These are phyloP conservation scores for Porites lutea DNA, from an alignment of 64 coral and sea anemone genomes.

Conservation along the genomic window DNA sequence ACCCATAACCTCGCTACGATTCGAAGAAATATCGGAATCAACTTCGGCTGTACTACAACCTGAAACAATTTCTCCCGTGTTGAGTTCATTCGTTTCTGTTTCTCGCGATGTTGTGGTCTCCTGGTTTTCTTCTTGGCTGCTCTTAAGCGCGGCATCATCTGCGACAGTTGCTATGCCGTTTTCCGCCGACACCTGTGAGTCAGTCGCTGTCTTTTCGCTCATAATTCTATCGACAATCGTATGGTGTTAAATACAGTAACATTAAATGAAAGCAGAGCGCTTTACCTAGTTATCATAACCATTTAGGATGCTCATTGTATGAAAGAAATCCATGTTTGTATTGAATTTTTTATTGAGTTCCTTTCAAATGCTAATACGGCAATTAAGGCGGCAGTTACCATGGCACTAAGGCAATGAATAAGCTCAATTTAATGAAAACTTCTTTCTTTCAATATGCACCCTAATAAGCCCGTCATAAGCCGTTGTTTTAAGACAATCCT, in stretches of 20 bases:
- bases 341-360: slow-evolving; percentile 12
- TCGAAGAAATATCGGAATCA: not conserved
- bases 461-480: not conserved
- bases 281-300: not conserved
- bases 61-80: not conserved
- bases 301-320: not conserved
- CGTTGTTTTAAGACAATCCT: not conserved
- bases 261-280: not conserved
- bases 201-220: not conserved
- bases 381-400: not conserved
- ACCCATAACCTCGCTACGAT: not conserved
- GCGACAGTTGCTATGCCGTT: not conserved
- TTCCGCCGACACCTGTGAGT: not conserved
- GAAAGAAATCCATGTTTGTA: not conserved
- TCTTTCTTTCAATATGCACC: not conserved
- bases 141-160: not conserved
- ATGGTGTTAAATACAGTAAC: not conserved
- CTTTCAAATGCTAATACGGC: slow-evolving; percentile 21
- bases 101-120: not conserved
- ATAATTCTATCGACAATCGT: not conserved
- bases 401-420: not conserved
- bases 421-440: not conserved
- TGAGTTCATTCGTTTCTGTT: not conserved
- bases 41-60: not conserved
- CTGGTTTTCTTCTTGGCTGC: not conserved